Conservation (phyloP, 2,113 vertebrate genomes). For the Oxygymnocypris stewartii region DNA sequence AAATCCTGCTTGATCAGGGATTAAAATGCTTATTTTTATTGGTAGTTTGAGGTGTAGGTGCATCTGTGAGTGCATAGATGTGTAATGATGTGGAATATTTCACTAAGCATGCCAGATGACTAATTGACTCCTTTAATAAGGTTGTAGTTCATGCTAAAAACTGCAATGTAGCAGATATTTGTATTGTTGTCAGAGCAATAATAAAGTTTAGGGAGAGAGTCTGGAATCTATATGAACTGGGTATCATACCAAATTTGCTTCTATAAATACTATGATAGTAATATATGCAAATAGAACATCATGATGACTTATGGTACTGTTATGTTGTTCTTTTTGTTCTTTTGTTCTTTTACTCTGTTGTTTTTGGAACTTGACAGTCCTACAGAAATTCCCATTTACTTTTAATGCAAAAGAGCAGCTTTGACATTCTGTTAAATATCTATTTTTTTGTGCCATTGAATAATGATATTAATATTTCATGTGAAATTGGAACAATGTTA, state of each 20-base stretch:
- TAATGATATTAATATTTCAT: neutral
- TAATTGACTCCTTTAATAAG: neutral
- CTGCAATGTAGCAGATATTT: neutral
- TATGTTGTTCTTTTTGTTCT: neutral
- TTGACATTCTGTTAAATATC: neutral
- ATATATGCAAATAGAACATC: neutral
- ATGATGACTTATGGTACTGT: neutral
- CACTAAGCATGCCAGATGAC: neutral
- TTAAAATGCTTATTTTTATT: neutral
- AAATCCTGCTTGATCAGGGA: constrained; percentile 36
- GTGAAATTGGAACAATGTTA: neutral
- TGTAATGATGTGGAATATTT: constrained; percentile 31
- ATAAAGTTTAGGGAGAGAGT: neutral
- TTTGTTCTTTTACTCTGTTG: neutral
- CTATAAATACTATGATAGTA: neutral
- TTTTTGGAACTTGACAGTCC: neutral
- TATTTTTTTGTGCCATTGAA: neutral
- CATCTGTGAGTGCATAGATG: constrained; percentile 44
- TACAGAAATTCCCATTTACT: neutral
- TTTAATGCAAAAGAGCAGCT: neutral
- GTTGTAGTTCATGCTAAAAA: neutral
- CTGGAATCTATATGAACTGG: neutral
- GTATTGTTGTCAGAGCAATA: neutral
- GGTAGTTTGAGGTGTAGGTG: neutral
- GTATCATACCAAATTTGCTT: neutral